Evolutionary conservation across 1,140 invertebrate genomes (phyloP), one percentile per base, ranked within the genome.

Genomic region (Lucilia cuprina): DNA sequence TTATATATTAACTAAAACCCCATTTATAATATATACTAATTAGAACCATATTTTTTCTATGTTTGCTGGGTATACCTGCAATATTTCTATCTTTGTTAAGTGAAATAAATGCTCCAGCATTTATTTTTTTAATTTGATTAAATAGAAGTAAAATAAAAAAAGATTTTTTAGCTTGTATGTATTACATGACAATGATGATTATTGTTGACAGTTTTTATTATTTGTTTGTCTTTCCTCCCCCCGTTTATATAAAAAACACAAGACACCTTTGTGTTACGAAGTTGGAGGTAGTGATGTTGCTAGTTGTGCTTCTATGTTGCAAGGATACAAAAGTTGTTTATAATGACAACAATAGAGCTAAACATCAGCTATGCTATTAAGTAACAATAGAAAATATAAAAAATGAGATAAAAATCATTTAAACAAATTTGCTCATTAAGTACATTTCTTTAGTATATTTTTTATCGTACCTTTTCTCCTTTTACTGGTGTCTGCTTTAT

Each of bases 401-500:
- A 41, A 41, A 41, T 41, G 41, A 41, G 41, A 55, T 17, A 13
- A 55, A 55, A 55, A 55, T 55, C n/a, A 70, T 70, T 70, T 70
- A 21, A 70, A 70, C 65, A 70, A 70, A 70, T 70, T 70, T 70
- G 65, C 65, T 70, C 65, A 70, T 70, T 70, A 70, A 70, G 65
- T n/a, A n/a, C 55, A 60, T n/a, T 60, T 60, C n/a, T 60, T 60
- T 14, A n/a, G 14, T 60, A 17, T 60, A 7, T 60, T 60, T 60
- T 70, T 19, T 70, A 9, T 70, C 5, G 10, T 70, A 19, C 65
- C 8, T 60, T 17, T 60, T 60, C n/a, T 41, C n/a, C n/a, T 60
- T 17, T 70, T 9, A 70, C 21, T 70, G 65, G 17, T 25, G 65
- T 10, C 10, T 70, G 19, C 21, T 70, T 70, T 70, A 70, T 70